A percentile compares a stretch with the other conserved stretches of the same genome.
Evolutionary conservation across 1,140 invertebrate genomes (phyloP).

Genomic region (Bradysia coprophila): DNA sequence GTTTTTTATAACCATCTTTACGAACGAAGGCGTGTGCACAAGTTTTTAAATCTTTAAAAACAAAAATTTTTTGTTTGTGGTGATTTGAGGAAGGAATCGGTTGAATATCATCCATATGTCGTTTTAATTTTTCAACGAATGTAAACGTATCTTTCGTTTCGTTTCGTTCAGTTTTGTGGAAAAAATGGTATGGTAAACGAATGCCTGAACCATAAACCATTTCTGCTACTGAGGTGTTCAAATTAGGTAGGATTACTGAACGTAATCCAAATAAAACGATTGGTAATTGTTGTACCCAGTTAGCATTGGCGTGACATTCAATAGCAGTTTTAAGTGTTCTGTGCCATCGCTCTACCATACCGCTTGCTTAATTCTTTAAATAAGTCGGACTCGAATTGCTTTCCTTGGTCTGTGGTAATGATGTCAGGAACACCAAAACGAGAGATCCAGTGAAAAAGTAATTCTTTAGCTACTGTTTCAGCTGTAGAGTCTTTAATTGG

Average conservation of each 20-base stretch:
- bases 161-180: too few species aligned
- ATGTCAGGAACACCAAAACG: slow-evolving; percentile 10
- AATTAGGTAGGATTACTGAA: slow-evolving; percentile 11
- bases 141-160: too few species aligned
- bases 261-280: slow-evolving; percentile 17
- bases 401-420: slow-evolving; percentile 17
- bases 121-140: too few species aligned
- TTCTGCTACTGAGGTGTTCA: slow-evolving; percentile 12
- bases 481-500: slow-evolving; percentile 15
- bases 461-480: slow-evolving; percentile 11
- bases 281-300: slow-evolving; percentile 13
- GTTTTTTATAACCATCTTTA: too few species aligned
- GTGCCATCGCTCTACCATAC: slow-evolving; percentile 18
- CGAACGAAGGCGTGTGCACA: too few species aligned
- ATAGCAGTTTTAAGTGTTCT: slow-evolving; percentile 16
- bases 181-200: slow-evolving; percentile 15
- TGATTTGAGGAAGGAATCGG: too few species aligned
- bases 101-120: too few species aligned
- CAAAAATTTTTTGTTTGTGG: too few species aligned
- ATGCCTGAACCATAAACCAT: slow-evolving; percentile 18
- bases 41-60: too few species aligned
- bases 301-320: slow-evolving; percentile 3
- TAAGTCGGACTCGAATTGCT: slow-evolving; percentile 15
- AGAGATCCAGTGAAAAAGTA: slow-evolving; percentile 15
- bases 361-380: slow-evolving; percentile 13